Evolutionary conservation across 1,140 invertebrate species (phyloP).

Genomic region (Habropoda laboriosa): DNA sequence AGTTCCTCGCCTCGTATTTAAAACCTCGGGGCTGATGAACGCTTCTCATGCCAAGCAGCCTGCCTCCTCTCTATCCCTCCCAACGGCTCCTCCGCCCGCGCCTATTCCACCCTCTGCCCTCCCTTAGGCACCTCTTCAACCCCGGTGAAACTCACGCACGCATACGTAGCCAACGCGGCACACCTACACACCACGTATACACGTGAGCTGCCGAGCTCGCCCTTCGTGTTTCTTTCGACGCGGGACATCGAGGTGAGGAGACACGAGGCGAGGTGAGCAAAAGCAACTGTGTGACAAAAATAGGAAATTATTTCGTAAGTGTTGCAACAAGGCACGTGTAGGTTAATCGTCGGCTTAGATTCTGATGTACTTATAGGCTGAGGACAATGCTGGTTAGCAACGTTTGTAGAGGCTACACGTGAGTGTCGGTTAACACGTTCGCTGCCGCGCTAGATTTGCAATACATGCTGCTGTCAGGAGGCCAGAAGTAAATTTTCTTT

Average conservation of each 20-base stretch:
- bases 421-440: no score
- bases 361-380: no score
- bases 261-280: slow-evolving; percentile 2
- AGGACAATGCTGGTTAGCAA: slow-evolving; percentile 50
- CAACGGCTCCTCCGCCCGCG: slow-evolving; percentile 49
- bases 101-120: slow-evolving; percentile 43
- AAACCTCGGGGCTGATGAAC: slow-evolving; percentile 83
- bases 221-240: slow-evolving; percentile 36
- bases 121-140: slow-evolving; percentile 48
- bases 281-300: slow-evolving; percentile 26
- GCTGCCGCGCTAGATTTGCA: no score
- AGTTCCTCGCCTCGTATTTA: slow-evolving; percentile 81
- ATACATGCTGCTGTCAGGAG: no score
- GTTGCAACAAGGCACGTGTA: slow-evolving; percentile 61
- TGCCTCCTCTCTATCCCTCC: slow-evolving; percentile 61
- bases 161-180: slow-evolving; percentile 54
- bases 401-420: slow-evolving; percentile 49
- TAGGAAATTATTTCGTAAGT: slow-evolving; percentile 58
- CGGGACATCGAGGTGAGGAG: background rate
- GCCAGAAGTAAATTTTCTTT: no score
- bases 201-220: slow-evolving; percentile 23
- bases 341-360: no score
- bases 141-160: slow-evolving; percentile 59
- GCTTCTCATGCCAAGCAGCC: slow-evolving; percentile 81
- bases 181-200: slow-evolving; percentile 33